Base-by-base conservation (phyloP, 2,797 vertebrate species). In the Echiichthys vipera region DNA sequence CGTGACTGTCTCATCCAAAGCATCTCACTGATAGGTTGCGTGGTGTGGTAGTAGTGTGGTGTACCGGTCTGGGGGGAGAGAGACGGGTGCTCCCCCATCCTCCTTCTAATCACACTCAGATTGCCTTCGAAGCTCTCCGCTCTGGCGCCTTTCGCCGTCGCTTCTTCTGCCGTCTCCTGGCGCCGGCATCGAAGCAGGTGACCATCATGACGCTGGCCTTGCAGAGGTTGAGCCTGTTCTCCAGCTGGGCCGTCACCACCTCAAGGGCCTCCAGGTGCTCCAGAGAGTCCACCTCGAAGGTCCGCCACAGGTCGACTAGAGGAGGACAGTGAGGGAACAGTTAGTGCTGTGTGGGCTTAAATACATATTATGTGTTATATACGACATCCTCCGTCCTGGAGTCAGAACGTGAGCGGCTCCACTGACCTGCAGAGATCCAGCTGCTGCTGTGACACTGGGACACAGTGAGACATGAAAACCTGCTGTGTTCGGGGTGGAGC, bases 151-250 rank as follows among this genome's bases (percentile, higher is more conserved):
- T 71, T 11, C 67, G 63, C 27, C 70, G 54, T 0, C 71, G 45
- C 32, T 57, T 91, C 72, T 84, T 92, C 80, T 91, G 58, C 22
- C 94, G 91, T 45, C 94, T 93, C 80, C 95, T 94, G 61, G 93
- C 94, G 57, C 95, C 93, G 71, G 94, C 89, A 34, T 97, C 96
- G 4, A 97, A 97, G 87, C 95, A 96, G 79, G 96, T 97, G 89
- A 97, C 95, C 96, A 97, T 96, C 96, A 97, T 96, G 84, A 97
- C 92, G 65, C 94, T 96, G 39, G 96, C 96, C 90, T 97, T 97
- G 94, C 96, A 98, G 91, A 96, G 94, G 86, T 94, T 96, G 74
- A 97, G 95, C 1, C 94, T 94, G 80, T 89, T 95, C 90, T 97
- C 96, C 84, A 98, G 94, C 24, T 94, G 95, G 68, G 95, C 92